A percentile compares a stretch with the other conserved stretches of the same genome.
Evolutionary conservation across 1,140 invertebrate species (phyloP).

Genomic region (Phymastichus coffea): DNA sequence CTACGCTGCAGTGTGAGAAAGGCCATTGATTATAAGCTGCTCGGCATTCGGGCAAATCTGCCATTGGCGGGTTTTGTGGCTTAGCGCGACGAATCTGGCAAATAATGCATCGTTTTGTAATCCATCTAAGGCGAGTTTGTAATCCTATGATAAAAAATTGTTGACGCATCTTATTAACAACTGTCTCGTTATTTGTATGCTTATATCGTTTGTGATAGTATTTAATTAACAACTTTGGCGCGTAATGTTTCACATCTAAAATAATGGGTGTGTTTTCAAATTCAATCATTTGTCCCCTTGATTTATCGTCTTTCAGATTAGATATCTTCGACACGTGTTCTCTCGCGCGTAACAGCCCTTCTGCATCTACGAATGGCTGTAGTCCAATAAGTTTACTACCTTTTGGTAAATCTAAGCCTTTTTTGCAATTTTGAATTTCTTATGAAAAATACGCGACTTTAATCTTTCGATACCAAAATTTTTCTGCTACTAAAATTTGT

Average conservation of each 20-base stretch:
- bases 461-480: neutral
- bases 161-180: conserved; percentile 34
- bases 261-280: no score
- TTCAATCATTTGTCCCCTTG: no score
- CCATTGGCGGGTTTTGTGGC: neutral
- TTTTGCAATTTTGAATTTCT: no score
- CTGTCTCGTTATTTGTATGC: conserved; percentile 29
- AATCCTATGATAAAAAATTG: conserved; percentile 31
- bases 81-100: neutral
- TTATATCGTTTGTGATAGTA: conserved; percentile 24
- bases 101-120: neutral
- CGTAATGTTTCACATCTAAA: conserved; percentile 4
- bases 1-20: conserved; percentile 38
- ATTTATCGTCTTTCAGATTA: neutral
- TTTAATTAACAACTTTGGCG: conserved; percentile 11
- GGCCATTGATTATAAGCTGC: conserved; percentile 25
- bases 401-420: neutral
- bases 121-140: conserved; percentile 2
- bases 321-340: neutral
- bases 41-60: neutral
- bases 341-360: neutral
- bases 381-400: neutral
- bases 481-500: no score
- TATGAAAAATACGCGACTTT: neutral
- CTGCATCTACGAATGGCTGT: neutral